Conservation (phyloP, 2,888 invertebrate species). For the Luffia ferchaultella region DNA sequence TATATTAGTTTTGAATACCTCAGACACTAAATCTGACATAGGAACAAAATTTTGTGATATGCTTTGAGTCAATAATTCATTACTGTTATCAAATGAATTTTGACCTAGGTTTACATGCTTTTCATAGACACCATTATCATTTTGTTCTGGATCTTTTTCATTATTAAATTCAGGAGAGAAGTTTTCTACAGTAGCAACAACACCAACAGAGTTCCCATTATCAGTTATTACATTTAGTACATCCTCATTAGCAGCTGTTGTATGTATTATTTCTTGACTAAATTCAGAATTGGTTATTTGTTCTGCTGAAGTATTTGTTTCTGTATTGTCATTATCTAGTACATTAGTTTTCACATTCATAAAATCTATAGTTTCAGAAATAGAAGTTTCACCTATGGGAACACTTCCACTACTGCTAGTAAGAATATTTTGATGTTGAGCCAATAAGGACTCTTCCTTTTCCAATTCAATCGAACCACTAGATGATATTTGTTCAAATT, state of each 20-base stretch:
- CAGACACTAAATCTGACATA: too few species aligned
- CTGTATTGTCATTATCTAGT: constrained; percentile 18
- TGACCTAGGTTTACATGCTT: too few species aligned
- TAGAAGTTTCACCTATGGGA: constrained; percentile 16
- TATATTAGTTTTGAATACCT: background rate
- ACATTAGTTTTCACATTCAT: constrained; percentile 13
- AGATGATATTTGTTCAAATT: background rate
- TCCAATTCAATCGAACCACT: background rate
- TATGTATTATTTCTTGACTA: background rate
- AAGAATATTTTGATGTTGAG: constrained; percentile 15
- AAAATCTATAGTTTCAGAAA: constrained; percentile 25
- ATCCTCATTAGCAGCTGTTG: background rate
- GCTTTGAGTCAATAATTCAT: too few species aligned
- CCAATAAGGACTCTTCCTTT: background rate
- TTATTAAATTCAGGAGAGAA: background rate
- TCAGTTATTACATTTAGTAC: background rate
- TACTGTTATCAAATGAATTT: too few species aligned
- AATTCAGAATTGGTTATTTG: background rate
- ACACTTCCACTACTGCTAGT: constrained; percentile 19
- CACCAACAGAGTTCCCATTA: background rate
- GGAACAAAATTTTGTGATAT: too few species aligned
- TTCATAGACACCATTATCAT: background rate
- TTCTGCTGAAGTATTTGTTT: constrained; percentile 25
- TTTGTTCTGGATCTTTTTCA: background rate
- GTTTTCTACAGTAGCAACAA: background rate